Evolutionary conservation across 2,113 vertebrate genomes (phyloP), one percentile per base, ranked within the genome.

Genomic region (Tenebrosternarchus preto): DNA sequence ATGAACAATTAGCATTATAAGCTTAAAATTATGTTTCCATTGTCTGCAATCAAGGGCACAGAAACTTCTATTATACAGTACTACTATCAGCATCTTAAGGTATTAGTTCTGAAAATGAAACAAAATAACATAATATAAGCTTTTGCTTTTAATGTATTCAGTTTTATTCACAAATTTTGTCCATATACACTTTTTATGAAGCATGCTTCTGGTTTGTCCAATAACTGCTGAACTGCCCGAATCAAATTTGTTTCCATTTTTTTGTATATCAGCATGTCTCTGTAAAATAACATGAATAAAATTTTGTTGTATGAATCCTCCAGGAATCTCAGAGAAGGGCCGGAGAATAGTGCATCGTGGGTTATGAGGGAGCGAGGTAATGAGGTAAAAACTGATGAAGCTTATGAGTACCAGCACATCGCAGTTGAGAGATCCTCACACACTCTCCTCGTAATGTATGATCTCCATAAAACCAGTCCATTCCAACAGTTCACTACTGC

Each of bases 311-410:
- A 78, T 61, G 73, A 75, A 43, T 76, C 31, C 55, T 63, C 50
- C 22, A 22, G 25, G 36, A 59, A 39, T 76, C 72, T 67, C 19
- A 87, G 84, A 84, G 85, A 85, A 82, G 73, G 43, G 83, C 87
- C 15, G 73, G 87, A 89, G 90, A 91, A 90, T 88, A 86, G 88
- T 89, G 85, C 79, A 84, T 85, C 87, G 86, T 89, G 93, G 91
- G 88, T 88, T 84, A 88, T 92, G 88, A 91, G 94, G 93, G 90
- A 90, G 85, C 90, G 93, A 92, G 91, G 91, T 93, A 94, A 94
- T 91, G 92, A 91, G 90, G 90, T 93, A 91, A 94, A 94, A 92
- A 94, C 92, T 92, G 93, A 93, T 92, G 93, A 95, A 93, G 91
- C 91, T 90, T 86, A 59, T 85, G 91, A 93, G 85, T 87, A 89